Base-by-base conservation (phyloP, 2,113 vertebrate genomes). In the Phrynocephalus versicolor region DNA sequence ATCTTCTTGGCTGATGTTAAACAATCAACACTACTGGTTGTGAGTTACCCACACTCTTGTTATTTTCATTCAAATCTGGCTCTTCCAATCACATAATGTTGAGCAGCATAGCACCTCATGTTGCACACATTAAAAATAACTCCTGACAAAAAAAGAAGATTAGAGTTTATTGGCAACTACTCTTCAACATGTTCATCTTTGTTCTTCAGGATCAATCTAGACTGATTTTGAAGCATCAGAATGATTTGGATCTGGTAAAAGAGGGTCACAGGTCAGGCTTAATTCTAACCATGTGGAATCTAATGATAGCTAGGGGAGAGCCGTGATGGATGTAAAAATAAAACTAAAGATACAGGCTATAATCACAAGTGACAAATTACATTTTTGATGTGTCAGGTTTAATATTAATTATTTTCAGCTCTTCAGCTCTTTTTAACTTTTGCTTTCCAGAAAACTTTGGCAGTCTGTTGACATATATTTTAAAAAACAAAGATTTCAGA, bases 341-440 rank as follows among this genome's bases (percentile, higher is more conserved):
- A 91, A 95, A 94, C 84, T 88, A 90, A 91, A 90, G 91, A 89
- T 91, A 95, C 92, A 92, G 62, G 89, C 89, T 93, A 93, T 93
- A 95, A 94, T 92, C 90, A 93, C 86, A 93, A 91, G 81, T 90
- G 92, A 95, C 89, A 94, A 93, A 93, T 90, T 83, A 91, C 89
- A 93, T 94, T 95, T 94, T 95, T 94, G 91, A 94, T 93, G 88
- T 94, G 91, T 94, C 92, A 92, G 91, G 90, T 93, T 93, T 88
- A 92, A 93, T 93, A 92, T 92, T 94, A 95, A 95, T 94, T 92
- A 88, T 88, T 91, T 94, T 91, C 93, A 94, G 92, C 94, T 93
- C 89, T 79, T 91, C 76, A 89, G 72, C 65, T 85, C 90, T 37
- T 90, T 87, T 85, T 10, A 3, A 19, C 15, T 91, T 92, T 94